Conservation (phyloP, 2,113 vertebrate genomes). For the Chaetodon auriga region DNA sequence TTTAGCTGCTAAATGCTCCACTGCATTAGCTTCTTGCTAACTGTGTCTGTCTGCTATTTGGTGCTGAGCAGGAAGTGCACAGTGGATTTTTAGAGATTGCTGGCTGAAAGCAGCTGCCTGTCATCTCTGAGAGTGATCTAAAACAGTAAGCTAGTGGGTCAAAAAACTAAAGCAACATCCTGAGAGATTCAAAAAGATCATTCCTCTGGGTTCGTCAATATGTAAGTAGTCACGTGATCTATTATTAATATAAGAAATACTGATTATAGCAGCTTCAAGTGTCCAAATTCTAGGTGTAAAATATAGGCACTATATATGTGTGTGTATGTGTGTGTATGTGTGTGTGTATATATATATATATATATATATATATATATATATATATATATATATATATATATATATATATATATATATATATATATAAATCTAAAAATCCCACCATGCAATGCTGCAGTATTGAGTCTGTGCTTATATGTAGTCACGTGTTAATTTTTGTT, state of each 20-base stretch:
- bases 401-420: too few species aligned
- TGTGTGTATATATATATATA: too few species aligned
- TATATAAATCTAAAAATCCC: too few species aligned
- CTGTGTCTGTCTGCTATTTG: too few species aligned
- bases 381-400: too few species aligned
- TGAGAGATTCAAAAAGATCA: too few species aligned
- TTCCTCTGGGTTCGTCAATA: neutral
- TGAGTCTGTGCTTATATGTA: neutral
- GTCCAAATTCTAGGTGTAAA: neutral
- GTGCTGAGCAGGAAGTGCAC: too few species aligned
- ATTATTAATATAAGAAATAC: neutral
- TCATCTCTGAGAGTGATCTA: too few species aligned
- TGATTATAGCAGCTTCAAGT: neutral
- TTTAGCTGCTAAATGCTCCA: neutral
- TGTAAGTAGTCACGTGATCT: neutral
- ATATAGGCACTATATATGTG: neutral
- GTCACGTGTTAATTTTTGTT: neutral
- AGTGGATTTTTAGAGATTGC: neutral
- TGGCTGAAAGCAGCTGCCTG: neutral
- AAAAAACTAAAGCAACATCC: too few species aligned
- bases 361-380: too few species aligned
- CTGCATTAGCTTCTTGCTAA: neutral
- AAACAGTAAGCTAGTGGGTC: neutral
- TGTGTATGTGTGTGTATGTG: too few species aligned
- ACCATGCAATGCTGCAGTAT: neutral